Percentiles rank a stretch among this genome's conserved stretches.
phyloP scores from a whole-genome alignment of 1,140 invertebrate genomes.

The Penaeus indicus region DNA sequence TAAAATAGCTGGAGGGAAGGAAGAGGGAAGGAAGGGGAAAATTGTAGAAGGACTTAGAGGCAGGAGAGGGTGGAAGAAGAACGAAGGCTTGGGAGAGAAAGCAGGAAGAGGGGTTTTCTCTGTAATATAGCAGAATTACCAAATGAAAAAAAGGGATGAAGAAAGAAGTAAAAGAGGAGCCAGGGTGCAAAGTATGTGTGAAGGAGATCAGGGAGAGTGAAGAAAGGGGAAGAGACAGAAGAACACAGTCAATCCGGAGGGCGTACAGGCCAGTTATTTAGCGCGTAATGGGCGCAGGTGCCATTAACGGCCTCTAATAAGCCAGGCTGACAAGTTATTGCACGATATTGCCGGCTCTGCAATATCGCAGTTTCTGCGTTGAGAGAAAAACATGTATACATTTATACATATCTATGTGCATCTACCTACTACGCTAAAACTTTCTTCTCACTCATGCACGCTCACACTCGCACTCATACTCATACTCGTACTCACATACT shows the following conservation, averaged over 20 bases:
- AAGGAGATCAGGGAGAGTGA: too few species aligned
- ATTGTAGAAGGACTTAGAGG: not conserved
- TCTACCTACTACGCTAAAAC: not conserved
- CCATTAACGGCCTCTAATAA: too few species aligned
- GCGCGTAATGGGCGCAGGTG: too few species aligned
- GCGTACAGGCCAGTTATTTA: too few species aligned
- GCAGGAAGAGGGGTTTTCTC: too few species aligned
- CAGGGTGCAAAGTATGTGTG: too few species aligned
- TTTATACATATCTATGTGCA: not conserved
- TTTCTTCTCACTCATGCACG: conserved; percentile 1
- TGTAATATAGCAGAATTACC: not conserved
- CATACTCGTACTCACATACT: conserved; percentile 26
- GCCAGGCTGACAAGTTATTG: too few species aligned
- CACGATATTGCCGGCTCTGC: too few species aligned
- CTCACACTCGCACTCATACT: conserved; percentile 26
- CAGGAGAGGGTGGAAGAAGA: not conserved
- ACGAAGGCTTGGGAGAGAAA: not conserved
- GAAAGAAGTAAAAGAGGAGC: too few species aligned
- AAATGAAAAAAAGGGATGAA: not conserved
- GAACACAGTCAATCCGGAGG: too few species aligned
- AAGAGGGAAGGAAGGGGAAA: not conserved
- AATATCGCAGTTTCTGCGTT: too few species aligned
- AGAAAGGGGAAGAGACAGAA: too few species aligned
- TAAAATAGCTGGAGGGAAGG: not conserved
- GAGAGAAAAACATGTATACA: not conserved